A percentile compares a stretch with the other conserved stretches of the same genome.
Conservation (phyloP, 2,888 invertebrate genomes). For the Pristionchus mayeri region DNA sequence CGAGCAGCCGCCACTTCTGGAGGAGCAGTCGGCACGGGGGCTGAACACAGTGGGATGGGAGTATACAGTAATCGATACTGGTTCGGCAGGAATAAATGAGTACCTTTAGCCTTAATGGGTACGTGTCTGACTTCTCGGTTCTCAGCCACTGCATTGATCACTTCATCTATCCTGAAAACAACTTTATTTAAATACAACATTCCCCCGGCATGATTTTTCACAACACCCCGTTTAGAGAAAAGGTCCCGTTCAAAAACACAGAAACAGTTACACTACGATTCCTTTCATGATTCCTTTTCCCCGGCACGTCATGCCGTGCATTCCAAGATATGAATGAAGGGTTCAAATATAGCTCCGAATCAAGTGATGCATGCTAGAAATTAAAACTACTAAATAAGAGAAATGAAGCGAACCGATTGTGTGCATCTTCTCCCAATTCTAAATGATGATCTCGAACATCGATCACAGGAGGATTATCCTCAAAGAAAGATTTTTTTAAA, state of each 20-base stretch:
- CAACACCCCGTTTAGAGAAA: too few species aligned
- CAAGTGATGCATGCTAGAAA: not conserved
- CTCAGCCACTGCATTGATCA: conserved; percentile 61
- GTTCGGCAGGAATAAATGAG: too few species aligned
- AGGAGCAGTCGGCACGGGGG: not conserved
- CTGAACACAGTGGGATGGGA: not conserved
- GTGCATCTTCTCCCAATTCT: conserved; percentile 50
- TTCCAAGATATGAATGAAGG: too few species aligned
- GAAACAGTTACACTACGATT: too few species aligned
- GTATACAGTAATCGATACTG: too few species aligned
- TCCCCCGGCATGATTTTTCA: too few species aligned
- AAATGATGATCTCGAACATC: not conserved
- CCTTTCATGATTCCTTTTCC: too few species aligned
- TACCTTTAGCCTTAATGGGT: too few species aligned
- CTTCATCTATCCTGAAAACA: conserved; percentile 59
- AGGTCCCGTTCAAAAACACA: too few species aligned
- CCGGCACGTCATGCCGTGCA: too few species aligned
- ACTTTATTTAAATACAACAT: not conserved
- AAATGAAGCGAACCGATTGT: conserved; percentile 51
- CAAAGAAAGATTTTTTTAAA: not conserved
- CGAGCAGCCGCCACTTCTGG: not conserved
- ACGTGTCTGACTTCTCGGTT: conserved; percentile 50
- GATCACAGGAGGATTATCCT: conserved; percentile 38
- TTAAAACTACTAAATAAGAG: not conserved
- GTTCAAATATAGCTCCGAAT: too few species aligned